Evolutionary conservation across 2,797 vertebrate genomes (phyloP).

Genomic region (Trematomus bernacchii): DNA sequence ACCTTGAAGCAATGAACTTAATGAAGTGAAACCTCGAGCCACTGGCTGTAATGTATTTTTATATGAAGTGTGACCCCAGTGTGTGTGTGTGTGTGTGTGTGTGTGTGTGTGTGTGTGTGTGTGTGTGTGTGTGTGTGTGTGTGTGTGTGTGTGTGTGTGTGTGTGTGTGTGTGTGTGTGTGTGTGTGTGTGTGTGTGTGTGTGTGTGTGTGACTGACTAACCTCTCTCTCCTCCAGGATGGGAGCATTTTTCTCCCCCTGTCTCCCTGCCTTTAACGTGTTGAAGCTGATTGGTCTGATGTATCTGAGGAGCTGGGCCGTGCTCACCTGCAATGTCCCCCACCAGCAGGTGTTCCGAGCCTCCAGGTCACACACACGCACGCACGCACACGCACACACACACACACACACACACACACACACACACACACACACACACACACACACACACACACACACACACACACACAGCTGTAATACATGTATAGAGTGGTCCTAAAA

Average conservation of each 20-base stretch:
- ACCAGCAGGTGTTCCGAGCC: conserved; percentile 97
- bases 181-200: no score
- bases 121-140: conserved; percentile 14
- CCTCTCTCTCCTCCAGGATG: conserved; percentile 88
- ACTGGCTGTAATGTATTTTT: conserved; percentile 45
- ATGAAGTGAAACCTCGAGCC: conserved; percentile 53
- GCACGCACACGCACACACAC: background rate
- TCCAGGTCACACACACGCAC: conserved; percentile 89
- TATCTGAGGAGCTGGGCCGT: conserved; percentile 99
- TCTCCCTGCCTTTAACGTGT: conserved; percentile 95
- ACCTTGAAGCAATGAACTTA: conserved; percentile 49
- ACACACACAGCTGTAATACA: no score
- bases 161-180: background rate
- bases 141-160: conserved; percentile 2
- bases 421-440: no score
- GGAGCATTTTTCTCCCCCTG: conserved; percentile 98
- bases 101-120: conserved; percentile 29
- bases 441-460: no score
- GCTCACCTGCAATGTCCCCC: conserved; percentile 97
- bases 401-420: no score
- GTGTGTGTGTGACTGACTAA: conserved; percentile 15
- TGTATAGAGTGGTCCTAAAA: no score
- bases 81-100: conserved; percentile 26
- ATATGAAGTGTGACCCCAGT: conserved; percentile 37
- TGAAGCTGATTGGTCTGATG: conserved; percentile 97